These are phyloP conservation scores for Zingel zingel DNA, from an alignment of 2,113 vertebrate species.

Conservation along the genomic window DNA sequence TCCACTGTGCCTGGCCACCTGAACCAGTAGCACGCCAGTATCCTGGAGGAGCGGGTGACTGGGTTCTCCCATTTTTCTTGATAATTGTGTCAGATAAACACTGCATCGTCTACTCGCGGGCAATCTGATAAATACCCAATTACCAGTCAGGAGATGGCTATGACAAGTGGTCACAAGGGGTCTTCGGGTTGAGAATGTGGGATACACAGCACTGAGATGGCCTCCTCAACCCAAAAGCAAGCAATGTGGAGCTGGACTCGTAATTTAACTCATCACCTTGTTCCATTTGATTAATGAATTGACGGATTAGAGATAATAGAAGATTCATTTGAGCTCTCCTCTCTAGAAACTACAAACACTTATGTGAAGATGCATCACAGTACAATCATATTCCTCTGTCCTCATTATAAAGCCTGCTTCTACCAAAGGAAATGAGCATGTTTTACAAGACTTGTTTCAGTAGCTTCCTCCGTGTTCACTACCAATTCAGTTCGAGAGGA, in stretches of 20 bases:
- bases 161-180: constrained; percentile 59
- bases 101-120: constrained; percentile 85
- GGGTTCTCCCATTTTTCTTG: constrained; percentile 67
- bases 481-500: constrained; percentile 50
- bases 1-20: constrained; percentile 9
- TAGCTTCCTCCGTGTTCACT: constrained; percentile 48
- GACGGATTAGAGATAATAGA: constrained; percentile 73
- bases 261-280: constrained; percentile 82
- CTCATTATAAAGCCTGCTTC: constrained; percentile 45
- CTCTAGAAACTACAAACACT: constrained; percentile 60
- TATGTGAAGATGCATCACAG: constrained; percentile 50
- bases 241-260: constrained; percentile 49
- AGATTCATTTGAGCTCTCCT: constrained; percentile 73
- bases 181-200: constrained; percentile 42
- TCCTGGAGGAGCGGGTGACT: constrained; percentile 41
- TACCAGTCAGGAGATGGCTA: constrained; percentile 87
- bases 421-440: constrained; percentile 71
- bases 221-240: constrained; percentile 68
- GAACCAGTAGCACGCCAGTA: constrained; percentile 16
- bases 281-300: constrained; percentile 84
- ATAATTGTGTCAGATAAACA: constrained; percentile 94
- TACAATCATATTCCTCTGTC: constrained; percentile 63
- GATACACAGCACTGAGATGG: constrained; percentile 45
- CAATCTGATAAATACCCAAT: constrained; percentile 98
- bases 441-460: constrained; percentile 68